Conservation (phyloP, 2,797 vertebrate species). For the Pantherophis alleghaniensis region DNA sequence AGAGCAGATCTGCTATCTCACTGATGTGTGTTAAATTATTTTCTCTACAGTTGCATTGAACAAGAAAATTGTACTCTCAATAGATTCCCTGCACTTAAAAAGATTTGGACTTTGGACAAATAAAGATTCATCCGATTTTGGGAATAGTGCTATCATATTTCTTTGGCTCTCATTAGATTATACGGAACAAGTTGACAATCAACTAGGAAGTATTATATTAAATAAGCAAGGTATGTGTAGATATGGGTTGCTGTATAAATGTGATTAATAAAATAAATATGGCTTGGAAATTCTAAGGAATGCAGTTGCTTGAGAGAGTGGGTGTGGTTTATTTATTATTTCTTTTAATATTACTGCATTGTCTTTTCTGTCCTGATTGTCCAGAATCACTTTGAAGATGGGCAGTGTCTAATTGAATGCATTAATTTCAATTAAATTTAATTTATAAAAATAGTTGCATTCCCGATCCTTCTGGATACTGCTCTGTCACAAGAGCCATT, state of each 20-base stretch:
- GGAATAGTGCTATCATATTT: constrained; percentile 73
- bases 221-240: constrained; percentile 74
- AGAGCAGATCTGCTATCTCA: neutral
- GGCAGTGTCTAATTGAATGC: neutral
- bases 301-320: neutral
- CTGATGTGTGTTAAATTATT: constrained; percentile 1
- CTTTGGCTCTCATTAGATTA: constrained; percentile 81
- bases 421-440: neutral
- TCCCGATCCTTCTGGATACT: neutral
- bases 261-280: neutral
- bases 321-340: neutral
- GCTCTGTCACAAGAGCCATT: neutral
- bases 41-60: constrained; percentile 72
- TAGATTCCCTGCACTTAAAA: constrained; percentile 78
- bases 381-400: neutral
- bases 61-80: constrained; percentile 65
- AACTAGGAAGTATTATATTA: constrained; percentile 57
- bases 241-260: neutral
- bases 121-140: constrained; percentile 53
- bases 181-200: constrained; percentile 70
- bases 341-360: neutral
- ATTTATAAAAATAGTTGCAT: neutral
- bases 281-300: neutral
- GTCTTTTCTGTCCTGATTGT: neutral
- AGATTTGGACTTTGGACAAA: constrained; percentile 85